These are phyloP conservation scores for Lucilia cuprina DNA, from an alignment of 1,140 invertebrate species.

Conservation along the genomic window DNA sequence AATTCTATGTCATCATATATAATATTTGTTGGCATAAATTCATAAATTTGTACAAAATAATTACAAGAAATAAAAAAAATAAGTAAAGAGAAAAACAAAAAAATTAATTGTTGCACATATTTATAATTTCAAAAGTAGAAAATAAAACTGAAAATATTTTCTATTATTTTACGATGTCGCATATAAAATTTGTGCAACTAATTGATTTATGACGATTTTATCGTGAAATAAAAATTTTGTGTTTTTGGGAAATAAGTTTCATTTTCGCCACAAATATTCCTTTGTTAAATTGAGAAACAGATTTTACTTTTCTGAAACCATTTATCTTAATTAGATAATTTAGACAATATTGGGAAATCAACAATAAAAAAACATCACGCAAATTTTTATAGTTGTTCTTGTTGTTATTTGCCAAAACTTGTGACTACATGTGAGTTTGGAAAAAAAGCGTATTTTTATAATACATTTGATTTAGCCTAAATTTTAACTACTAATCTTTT, in stretches of 20 bases:
- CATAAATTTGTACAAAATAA: constrained; percentile 23
- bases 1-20: background rate
- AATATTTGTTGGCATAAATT: constrained; percentile 16
- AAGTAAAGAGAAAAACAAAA: background rate
- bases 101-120: constrained; percentile 9
- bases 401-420: no score
- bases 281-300: background rate
- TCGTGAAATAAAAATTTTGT: background rate
- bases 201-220: background rate
- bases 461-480: no score
- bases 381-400: no score
- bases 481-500: no score
- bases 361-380: no score
- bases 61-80: background rate
- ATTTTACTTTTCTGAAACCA: background rate
- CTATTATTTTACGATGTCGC: background rate
- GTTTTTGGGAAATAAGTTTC: background rate
- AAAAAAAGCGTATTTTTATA: no score
- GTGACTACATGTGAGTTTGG: no score
- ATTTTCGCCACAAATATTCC: background rate
- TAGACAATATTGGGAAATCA: background rate
- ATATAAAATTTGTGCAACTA: background rate
- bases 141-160: background rate
- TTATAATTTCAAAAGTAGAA: background rate
- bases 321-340: constrained; percentile 13